Conservation (phyloP, 2,888 invertebrate species). For the Nebria brevicollis region DNA sequence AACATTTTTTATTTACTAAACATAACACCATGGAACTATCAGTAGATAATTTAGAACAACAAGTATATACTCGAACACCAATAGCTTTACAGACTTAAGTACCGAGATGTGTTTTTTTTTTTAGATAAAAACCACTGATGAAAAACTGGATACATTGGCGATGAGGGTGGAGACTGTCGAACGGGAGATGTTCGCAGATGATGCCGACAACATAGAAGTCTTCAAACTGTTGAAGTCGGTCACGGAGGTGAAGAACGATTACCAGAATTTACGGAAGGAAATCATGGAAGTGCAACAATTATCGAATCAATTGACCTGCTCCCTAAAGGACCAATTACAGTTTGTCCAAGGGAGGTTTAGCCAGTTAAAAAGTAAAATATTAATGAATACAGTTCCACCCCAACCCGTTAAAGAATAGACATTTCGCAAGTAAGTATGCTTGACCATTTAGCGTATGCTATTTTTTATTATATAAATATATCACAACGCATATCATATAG, state of each 20-base stretch:
- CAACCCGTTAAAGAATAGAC: constrained; percentile 12
- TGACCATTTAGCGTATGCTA: not conserved
- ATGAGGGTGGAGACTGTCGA: constrained; percentile 80
- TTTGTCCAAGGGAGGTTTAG: constrained; percentile 81
- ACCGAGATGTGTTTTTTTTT: constrained; percentile 51
- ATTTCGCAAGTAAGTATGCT: not conserved
- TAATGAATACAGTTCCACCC: constrained; percentile 58
- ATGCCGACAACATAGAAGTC: constrained; percentile 70
- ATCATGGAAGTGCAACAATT: constrained; percentile 82
- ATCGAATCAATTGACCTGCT: constrained; percentile 79
- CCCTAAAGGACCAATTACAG: constrained; percentile 77
- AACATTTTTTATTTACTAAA: not conserved
- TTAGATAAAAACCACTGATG: constrained; percentile 79
- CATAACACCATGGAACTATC: constrained; percentile 56
- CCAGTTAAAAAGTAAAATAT: constrained; percentile 75
- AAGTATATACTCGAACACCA: constrained; percentile 52
- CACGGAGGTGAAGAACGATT: constrained; percentile 81
- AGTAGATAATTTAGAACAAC: constrained; percentile 59
- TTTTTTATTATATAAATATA: not conserved
- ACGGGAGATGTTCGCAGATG: constrained; percentile 67
- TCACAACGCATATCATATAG: not conserved
- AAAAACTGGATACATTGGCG: constrained; percentile 77
- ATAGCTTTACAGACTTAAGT: too few species aligned
- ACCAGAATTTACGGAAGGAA: constrained; percentile 81
- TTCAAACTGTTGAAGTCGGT: constrained; percentile 80